These are phyloP conservation scores for Protomyctophum bolini DNA, from an alignment of 2,113 vertebrate species.

Conservation along the genomic window DNA sequence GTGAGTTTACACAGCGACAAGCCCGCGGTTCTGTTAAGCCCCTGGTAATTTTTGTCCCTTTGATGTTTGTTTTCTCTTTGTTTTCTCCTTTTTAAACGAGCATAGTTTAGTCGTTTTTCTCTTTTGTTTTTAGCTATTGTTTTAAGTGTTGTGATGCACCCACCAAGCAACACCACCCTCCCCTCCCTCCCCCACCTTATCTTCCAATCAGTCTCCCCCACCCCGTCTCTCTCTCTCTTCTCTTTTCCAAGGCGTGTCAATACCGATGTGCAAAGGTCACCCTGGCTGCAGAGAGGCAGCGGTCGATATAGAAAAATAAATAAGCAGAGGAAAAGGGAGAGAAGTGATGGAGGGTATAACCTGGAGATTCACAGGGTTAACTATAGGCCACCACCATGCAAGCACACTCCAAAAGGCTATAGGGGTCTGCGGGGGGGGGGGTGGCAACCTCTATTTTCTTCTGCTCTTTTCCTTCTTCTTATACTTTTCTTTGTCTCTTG, in stretches of 20 bases:
- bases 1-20: slow-evolving; percentile 21
- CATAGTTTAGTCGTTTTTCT: too few species aligned
- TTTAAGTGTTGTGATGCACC: slow-evolving; percentile 6
- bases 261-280: slow-evolving; percentile 75
- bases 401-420: slow-evolving; percentile 56
- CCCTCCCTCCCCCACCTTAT: neutral
- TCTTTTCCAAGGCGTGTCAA: slow-evolving; percentile 62
- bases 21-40: too few species aligned
- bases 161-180: neutral
- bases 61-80: too few species aligned
- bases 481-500: slow-evolving; percentile 29
- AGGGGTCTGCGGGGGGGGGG: slow-evolving; percentile 30
- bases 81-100: too few species aligned
- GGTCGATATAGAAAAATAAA: slow-evolving; percentile 73
- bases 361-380: slow-evolving; percentile 68
- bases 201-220: slow-evolving; percentile 35
- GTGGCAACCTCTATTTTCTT: slow-evolving; percentile 26
- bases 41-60: too few species aligned
- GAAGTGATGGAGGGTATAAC: slow-evolving; percentile 62
- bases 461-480: slow-evolving; percentile 21
- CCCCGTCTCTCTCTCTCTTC: slow-evolving; percentile 45
- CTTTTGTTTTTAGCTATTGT: too few species aligned
- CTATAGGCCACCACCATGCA: slow-evolving; percentile 57
- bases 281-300: slow-evolving; percentile 65
- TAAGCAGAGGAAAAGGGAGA: slow-evolving; percentile 61